Evolutionary conservation across 1,140 invertebrate genomes (phyloP), one percentile per base, ranked within the genome.

Genomic region (Rhyzopertha dominica): DNA sequence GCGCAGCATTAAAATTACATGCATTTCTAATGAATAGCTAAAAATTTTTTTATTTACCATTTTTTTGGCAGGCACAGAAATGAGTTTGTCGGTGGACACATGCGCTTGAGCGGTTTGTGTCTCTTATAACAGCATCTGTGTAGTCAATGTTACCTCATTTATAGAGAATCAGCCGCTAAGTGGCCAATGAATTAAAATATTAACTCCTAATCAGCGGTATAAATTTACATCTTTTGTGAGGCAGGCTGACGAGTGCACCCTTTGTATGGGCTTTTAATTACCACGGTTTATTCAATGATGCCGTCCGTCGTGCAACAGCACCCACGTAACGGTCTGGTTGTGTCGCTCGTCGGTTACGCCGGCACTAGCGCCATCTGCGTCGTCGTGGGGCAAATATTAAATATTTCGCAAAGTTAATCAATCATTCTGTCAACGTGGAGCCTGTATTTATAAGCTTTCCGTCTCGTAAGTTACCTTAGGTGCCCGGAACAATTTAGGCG

Each of bases 211-310:
- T 40, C 31, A 17, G 31, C 31, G 28, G 31, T 24, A 17, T 25
- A 28, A 40, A 28, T 40, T 40, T 40, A n/a, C n/a, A n/a, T n/a
- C n/a, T n/a, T 20, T n/a, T 26, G 22, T 28, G 38, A 29, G 18
- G 24, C 31, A 28, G 38, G 20, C 38, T 37, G 24, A 23, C 31
- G 38, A 40, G 25, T 40, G 31, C 24, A 14, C 38, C 38, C 38
- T 17, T 16, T 40, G n/a, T 40, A 40, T 40, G 31, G 31, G 38
- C 38, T 40, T 40, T 40, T 40, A 40, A 40, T 40, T 40, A 40
- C 38, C 31, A 25, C 38, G 22, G 38, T 29, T 29, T 28, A 28
- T 40, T 40, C 38, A 40, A 40, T 40, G 31, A 28, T n/a, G 4
- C 38, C 14, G 24, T 29, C 30, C 17, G 12, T 30, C 25, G 9